Evolutionary conservation across 1,140 invertebrate genomes (phyloP), one percentile per base, ranked within the genome.

Genomic region (Diabrotica virgifera): DNA sequence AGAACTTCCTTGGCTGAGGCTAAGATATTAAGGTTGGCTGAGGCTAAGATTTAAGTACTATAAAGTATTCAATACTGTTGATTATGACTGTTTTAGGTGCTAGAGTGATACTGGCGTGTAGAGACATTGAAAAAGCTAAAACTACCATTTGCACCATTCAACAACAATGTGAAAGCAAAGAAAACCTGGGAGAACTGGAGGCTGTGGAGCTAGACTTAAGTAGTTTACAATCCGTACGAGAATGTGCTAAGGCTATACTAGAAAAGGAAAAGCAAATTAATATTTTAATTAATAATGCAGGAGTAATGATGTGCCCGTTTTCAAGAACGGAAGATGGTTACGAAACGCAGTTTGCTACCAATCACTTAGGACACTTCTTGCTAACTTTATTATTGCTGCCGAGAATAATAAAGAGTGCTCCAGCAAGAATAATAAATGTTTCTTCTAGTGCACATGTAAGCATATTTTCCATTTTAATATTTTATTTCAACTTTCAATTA

Each of bases 331-430:
- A 85, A 64, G 92, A 96, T 72, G 92, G 92, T 1, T 90, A 90
- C 74, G 95, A 96, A 76, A 84, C 84, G 59, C 89, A 93, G 66
- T 80, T 94, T 12, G 90, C 88, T 11, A 86, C 88, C 0, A 94
- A 94, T 77, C 87, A 93, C 77, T 78, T 93, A 57, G 91, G 91
- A 0, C 94, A 95, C 73, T 96, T 95, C 74, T 81, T 95, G 36
- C 80, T 97, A 0, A 96, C 93, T 0, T 82, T 87, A 64, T 77
- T 97, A 11, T 77, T 97, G 0, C 70, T 96, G 59, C 84, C 84
- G 5, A 84, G 82, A 72, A 79, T 88, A 11, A 77, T 83, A 67
- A 75, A 79, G 61, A 74, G 72, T 55, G 54, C 82, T 0, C 74
- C 80, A 5, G 83, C 86, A 1, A 77, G 76, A 59, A 86, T 90